Evolutionary conservation across 1,140 invertebrate genomes (phyloP).

Genomic region (Yoshiicerus persimilis): DNA sequence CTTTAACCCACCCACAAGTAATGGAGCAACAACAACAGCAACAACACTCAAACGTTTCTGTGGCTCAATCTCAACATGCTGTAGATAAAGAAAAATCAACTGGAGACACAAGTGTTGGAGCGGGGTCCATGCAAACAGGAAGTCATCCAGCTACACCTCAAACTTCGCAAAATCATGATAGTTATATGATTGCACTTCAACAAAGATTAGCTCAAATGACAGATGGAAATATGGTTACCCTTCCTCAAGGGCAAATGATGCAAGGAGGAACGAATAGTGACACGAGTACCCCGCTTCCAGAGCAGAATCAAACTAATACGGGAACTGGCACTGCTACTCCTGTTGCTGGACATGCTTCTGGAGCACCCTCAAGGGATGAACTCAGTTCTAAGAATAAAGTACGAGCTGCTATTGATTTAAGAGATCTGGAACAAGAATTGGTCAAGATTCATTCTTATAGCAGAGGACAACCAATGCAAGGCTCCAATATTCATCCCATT

Average conservation of each 20-base stretch:
- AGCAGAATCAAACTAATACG: slow-evolving; percentile 28
- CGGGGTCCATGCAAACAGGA: neutral
- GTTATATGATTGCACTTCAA: slow-evolving; percentile 63
- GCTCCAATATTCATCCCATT: neutral
- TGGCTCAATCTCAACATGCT: neutral
- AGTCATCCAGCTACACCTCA: slow-evolving; percentile 63
- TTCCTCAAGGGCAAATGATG: neutral
- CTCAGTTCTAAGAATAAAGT: slow-evolving; percentile 41
- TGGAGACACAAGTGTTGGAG: neutral
- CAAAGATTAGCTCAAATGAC: slow-evolving; percentile 62
- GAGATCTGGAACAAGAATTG: slow-evolving; percentile 54
- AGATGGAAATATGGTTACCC: neutral
- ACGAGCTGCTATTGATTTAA: slow-evolving; percentile 53
- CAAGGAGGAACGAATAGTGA: neutral
- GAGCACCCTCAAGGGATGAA: slow-evolving; percentile 39
- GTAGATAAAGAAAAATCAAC: neutral
- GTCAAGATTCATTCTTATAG: slow-evolving; percentile 44
- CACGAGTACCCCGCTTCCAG: slow-evolving; percentile 22
- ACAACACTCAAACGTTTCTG: neutral
- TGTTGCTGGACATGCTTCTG: slow-evolving; percentile 37
- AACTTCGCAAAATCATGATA: slow-evolving; percentile 58
- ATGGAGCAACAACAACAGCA: neutral
- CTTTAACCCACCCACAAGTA: slow-evolving; percentile 58
- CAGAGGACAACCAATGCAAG: neutral
- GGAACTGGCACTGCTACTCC: slow-evolving; percentile 41